A percentile compares a stretch with the other conserved stretches of the same genome.
phyloP scores from a whole-genome alignment of 2,888 invertebrate genomes.

The Macaria liturata region DNA sequence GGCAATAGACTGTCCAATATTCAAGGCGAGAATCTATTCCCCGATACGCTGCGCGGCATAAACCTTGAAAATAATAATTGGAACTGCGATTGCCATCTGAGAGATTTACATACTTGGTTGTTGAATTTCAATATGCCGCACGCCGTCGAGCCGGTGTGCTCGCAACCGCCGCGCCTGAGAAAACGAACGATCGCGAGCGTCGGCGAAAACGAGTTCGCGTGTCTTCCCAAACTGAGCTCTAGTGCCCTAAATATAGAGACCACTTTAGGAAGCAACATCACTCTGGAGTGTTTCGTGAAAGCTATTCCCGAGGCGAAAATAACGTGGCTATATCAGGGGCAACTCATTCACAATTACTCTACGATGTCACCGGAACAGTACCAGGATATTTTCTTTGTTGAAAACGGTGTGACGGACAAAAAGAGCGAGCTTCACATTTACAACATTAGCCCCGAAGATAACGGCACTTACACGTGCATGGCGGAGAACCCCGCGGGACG shows the following conservation, averaged over 20 bases:
- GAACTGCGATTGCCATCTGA: slow-evolving; percentile 93
- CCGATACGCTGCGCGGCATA: slow-evolving; percentile 90
- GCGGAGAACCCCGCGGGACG: slow-evolving; percentile 94
- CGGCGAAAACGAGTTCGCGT: slow-evolving; percentile 89
- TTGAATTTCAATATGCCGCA: slow-evolving; percentile 89
- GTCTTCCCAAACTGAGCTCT: slow-evolving; percentile 90
- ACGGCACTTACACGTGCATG: slow-evolving; percentile 93
- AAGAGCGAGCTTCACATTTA: slow-evolving; percentile 91
- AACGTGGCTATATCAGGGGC: slow-evolving; percentile 93
- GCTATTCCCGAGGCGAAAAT: slow-evolving; percentile 92
- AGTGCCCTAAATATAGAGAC: slow-evolving; percentile 90
- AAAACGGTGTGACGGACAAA: slow-evolving; percentile 89
- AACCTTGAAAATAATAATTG: slow-evolving; percentile 94
- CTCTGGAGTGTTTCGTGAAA: slow-evolving; percentile 90
- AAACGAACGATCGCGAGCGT: slow-evolving; percentile 87
- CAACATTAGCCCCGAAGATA: slow-evolving; percentile 90
- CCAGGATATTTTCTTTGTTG: slow-evolving; percentile 87
- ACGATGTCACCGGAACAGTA: slow-evolving; percentile 85
- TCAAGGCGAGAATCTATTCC: slow-evolving; percentile 87
- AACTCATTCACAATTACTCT: slow-evolving; percentile 90
- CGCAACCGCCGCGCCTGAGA: slow-evolving; percentile 86
- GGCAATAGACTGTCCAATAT: slow-evolving; percentile 91
- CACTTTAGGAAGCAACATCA: slow-evolving; percentile 91
- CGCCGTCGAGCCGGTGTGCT: slow-evolving; percentile 90
- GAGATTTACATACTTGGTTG: slow-evolving; percentile 91